Evolutionary conservation across 2,797 vertebrate genomes (phyloP), one percentile per base, ranked within the genome.

Genomic region (Furcifer pardalis): DNA sequence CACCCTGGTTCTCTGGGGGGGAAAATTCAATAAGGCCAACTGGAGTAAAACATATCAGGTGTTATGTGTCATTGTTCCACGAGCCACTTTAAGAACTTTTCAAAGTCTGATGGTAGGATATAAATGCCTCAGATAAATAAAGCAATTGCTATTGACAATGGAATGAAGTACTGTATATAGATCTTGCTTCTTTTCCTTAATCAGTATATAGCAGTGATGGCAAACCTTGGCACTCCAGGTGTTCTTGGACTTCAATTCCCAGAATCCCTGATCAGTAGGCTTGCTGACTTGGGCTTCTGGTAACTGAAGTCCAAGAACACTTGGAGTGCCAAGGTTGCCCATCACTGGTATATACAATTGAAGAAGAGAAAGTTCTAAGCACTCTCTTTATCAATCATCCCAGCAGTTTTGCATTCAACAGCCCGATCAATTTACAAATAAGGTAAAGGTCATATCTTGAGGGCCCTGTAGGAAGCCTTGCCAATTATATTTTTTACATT

Each of bases 61-160:
- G 7, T 69, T 40, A 69, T 69, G 66, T 37, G 17, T 12, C 32
- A 21, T 68, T 35, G 35, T 56, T 56, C 52, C 52, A 15, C 12
- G 32, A 76, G 35, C n/a, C n/a, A 44, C 27, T 4, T n/a, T 65
- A 23, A 62, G n/a, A 5, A 21, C 40, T 79, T 63, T 1, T 65
- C 12, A 44, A 65, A 46, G n/a, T n/a, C 42, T 27, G 42, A 62
- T 62, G 59, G 7, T 59, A 62, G 37, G 60, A 42, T 65, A 30
- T 42, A 78, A 30, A 46, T 65, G 27, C 27, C 77, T 78, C 13
- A n/a, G 30, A 78, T 79, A n/a, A 78, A 78, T 78, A 63, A 79
- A 37, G 35, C 35, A 68, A 68, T 7, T 21, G 66, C 35, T 68
- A 37, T 21, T 37, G 66, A 68, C 35, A 68, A 68, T 32, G 15